Percentiles rank a stretch among this genome's conserved stretches.
These are phyloP conservation scores for Kuschelorhynchus macadamiae DNA, from an alignment of 2,888 invertebrate genomes.

Conservation along the genomic window DNA sequence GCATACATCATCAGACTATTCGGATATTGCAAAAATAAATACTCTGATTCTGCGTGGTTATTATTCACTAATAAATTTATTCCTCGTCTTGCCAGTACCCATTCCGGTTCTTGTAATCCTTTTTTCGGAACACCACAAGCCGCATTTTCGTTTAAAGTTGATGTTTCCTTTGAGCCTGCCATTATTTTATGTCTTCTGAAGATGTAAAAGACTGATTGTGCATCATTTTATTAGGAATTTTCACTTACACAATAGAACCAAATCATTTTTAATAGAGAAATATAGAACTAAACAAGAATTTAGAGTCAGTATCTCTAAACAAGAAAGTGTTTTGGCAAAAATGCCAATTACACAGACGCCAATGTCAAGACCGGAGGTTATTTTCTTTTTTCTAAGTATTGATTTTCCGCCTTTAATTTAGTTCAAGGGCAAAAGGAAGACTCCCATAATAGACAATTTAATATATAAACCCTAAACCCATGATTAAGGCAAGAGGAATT, in stretches of 20 bases:
- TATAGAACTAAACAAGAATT: conserved; percentile 26
- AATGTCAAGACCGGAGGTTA: conserved; percentile 20
- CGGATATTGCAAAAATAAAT: conserved; percentile 66
- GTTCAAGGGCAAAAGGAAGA: conserved; percentile 19
- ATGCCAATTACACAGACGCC: conserved; percentile 18
- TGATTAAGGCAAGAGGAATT: no score
- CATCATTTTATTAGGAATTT: conserved; percentile 11
- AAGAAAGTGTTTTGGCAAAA: conserved; percentile 24
- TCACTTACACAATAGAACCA: neutral
- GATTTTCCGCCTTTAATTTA: conserved; percentile 28
- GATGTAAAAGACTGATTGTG: neutral
- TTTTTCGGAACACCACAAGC: neutral
- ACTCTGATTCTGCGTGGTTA: conserved; percentile 67
- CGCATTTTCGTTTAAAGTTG: conserved; percentile 5
- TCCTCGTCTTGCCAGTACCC: conserved; percentile 68
- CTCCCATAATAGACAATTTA: no score
- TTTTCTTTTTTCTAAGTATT: conserved; percentile 26
- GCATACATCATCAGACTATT: conserved; percentile 69
- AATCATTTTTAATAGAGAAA: conserved; percentile 9
- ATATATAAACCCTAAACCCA: no score
- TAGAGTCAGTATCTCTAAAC: conserved; percentile 17
- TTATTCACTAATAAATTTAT: conserved; percentile 70
- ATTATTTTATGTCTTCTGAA: conserved; percentile 15
- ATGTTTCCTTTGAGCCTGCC: conserved; percentile 4
- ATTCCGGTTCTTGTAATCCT: conserved; percentile 58